Conservation (phyloP, 2,113 vertebrate species). For the Fregata magnificens region DNA sequence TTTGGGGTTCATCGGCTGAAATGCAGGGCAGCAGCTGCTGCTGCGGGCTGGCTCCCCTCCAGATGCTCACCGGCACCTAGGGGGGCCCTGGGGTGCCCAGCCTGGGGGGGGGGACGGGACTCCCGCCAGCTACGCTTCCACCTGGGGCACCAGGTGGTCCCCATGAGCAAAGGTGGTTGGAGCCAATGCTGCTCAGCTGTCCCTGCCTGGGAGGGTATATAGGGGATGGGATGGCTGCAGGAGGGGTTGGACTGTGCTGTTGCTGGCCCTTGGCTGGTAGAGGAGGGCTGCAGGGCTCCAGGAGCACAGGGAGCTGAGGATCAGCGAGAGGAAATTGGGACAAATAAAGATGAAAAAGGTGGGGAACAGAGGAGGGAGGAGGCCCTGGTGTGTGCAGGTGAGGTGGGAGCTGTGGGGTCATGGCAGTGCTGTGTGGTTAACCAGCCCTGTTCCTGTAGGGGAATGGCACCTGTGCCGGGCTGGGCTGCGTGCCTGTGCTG, state of each 20-base stretch:
- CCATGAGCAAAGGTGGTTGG: neutral
- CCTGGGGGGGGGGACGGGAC: rapidly evolving
- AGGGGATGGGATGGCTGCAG: rapidly evolving
- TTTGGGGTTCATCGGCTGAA: neutral
- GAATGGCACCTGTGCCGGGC: rapidly evolving
- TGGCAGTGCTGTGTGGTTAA: rapidly evolving
- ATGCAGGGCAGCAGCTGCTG: neutral
- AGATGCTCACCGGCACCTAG: neutral
- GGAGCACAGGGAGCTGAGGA: rapidly evolving
- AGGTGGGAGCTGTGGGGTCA: neutral
- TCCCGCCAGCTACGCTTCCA: rapidly evolving
- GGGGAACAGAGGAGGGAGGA: neutral
- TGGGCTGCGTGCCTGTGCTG: neutral
- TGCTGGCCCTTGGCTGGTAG: rapidly evolving
- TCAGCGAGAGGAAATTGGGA: rapidly evolving
- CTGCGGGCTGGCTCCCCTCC: neutral
- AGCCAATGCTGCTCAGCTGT: neutral
- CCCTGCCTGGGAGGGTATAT: neutral
- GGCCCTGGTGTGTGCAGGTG: rapidly evolving
- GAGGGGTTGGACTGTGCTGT: rapidly evolving
- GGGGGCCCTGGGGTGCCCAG: neutral
- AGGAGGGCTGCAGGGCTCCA: neutral
- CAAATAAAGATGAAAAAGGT: rapidly evolving
- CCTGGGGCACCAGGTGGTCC: neutral
- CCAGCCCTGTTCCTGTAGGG: rapidly evolving